Percentiles rank a stretch among this genome's conserved stretches.
phyloP scores from a whole-genome alignment of 35 echinoderm and acorn worm species.

The Diadema setosum region DNA sequence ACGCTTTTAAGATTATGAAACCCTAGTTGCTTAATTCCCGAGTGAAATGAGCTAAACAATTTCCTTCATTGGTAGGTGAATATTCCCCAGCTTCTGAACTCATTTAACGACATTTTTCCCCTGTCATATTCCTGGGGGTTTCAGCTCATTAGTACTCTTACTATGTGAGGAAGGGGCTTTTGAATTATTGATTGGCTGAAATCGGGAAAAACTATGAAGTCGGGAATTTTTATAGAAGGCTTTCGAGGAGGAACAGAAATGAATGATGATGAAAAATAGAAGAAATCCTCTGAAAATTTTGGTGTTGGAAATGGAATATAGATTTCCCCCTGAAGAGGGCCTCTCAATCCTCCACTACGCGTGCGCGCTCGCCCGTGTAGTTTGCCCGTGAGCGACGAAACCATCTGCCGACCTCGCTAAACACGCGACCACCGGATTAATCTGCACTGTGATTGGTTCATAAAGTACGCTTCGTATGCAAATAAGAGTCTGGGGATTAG shows the following conservation, averaged over 20 bases:
- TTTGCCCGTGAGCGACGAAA: not conserved
- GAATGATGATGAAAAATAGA: not conserved
- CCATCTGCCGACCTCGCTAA: not conserved
- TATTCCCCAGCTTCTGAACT: not conserved
- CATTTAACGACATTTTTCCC: not conserved
- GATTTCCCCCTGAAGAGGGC: not conserved
- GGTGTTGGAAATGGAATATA: not conserved
- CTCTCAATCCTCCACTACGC: not conserved
- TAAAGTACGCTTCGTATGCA: constrained; percentile 10
- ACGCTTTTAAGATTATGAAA: not conserved
- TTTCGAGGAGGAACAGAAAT: not conserved
- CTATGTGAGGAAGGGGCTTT: too few relatives aligned
- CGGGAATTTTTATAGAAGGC: not conserved
- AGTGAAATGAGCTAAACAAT: not conserved
- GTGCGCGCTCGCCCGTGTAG: not conserved
- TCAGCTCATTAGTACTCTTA: not conserved
- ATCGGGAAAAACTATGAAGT: not conserved
- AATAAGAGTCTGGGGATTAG: not conserved
- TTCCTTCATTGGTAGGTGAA: not conserved
- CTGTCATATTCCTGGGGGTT: not conserved
- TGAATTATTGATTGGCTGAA: not conserved
- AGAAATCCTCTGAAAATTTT: not conserved
- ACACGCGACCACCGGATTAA: not conserved
- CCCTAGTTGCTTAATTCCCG: not conserved
- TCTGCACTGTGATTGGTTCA: not conserved